Evolutionary conservation across 2,113 vertebrate species (phyloP).

Genomic region (Pandion haliaetus): DNA sequence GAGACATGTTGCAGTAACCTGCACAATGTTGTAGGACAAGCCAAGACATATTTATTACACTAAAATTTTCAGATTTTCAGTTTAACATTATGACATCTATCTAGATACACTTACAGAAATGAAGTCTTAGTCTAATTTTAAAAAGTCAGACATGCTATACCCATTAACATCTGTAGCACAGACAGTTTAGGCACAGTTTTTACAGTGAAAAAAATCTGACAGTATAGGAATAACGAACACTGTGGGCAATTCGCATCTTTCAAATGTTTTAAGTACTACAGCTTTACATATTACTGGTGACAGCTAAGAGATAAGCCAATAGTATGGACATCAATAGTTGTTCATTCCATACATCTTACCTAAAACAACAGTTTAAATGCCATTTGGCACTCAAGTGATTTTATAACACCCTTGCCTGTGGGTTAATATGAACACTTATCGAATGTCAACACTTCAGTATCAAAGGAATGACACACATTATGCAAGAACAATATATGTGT

Average conservation of each 20-base stretch:
- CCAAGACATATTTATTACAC: background rate
- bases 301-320: background rate
- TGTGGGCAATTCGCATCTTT: background rate
- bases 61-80: background rate
- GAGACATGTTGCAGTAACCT: background rate
- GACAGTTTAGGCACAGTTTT: background rate
- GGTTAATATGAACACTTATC: background rate
- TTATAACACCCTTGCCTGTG: background rate
- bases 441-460: background rate
- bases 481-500: background rate
- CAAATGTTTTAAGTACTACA: background rate
- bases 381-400: background rate
- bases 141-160: background rate
- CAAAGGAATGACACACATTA: background rate
- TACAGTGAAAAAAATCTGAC: background rate
- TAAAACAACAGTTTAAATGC: background rate
- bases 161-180: background rate
- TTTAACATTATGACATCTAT: background rate
- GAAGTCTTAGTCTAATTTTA: background rate
- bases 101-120: background rate
- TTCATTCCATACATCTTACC: background rate
- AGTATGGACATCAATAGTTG: background rate
- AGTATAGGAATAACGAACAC: background rate
- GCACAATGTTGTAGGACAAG: fast-evolving
- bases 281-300: background rate